Evolutionary conservation across 2,888 invertebrate species (phyloP), one percentile per base, ranked within the genome.

Genomic region (Germaria angustata): DNA sequence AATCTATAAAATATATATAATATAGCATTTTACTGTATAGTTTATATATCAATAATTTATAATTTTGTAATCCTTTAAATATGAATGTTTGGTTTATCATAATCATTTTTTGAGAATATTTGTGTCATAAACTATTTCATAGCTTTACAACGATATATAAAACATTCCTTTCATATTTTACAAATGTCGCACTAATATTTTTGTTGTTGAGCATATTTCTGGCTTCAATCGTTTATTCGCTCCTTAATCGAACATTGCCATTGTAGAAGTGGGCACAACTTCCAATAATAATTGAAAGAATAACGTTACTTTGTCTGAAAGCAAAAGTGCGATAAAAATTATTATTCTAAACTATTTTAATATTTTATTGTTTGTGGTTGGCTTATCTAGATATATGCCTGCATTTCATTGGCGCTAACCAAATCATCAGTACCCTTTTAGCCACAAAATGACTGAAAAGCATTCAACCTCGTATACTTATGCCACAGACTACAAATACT

Each of bases 261-360:
- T 95, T 84, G 95, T 94, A 86, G 96, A 95, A 81, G 97, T 97
- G 87, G 97, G 97, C 87, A 97, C 97, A 89, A 97, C 97, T 92
- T 97, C 96, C 90, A 97, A 93, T 89, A 95, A 93, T 93, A 97
- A 94, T 93, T 97, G 97, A 89, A 97, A 94, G 92, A 97, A 97
- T 88, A 96, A 95, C 86, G 97, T 97, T 86, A 97, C 94, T 91
- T 95, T 95, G 92, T 96, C 97, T 97, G 94, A 22, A 93, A 61
- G 24, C 22, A 17, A 17, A 93, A 85, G n/a, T 13, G 5, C n/a
- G 6, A 41, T 41, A 24, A 22, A n/a, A 22, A 13, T n/a, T 0
- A 1, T 22, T 49, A 49, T 49, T 28, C 6, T 28, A 3, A 28
- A 28, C 28, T 6, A 6, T 28, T 28, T 28, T 28, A n/a, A n/a